Base-by-base conservation (phyloP, 2,113 vertebrate species). In the Callithrix jacchus region DNA sequence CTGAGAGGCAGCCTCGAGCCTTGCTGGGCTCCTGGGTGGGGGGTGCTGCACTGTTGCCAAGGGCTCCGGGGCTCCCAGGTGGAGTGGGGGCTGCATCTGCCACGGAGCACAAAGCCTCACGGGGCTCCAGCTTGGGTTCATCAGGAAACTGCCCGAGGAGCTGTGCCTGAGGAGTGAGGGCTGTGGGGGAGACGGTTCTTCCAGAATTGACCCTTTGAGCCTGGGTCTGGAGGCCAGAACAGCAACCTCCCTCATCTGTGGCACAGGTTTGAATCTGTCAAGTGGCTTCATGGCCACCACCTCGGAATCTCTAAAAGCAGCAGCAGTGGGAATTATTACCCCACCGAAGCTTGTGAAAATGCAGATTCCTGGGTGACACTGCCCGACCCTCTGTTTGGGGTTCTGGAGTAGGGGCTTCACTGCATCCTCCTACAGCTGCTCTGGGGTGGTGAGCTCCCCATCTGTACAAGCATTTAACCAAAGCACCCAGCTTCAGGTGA, bases 51-150 rank as follows among this genome's bases (percentile, higher is more conserved):
- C 8, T 4, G 1, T 30, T 45, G 6, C 70, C 70, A 73, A 21
- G 37, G 37, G 21, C 37, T 23, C 37, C 9, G 18, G 77, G 77
- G 32, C 77, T 54, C 35, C 70, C 9, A 13, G 68, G 42, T 3
- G 45, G 35, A 42, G 25, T 18, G 42, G 42, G 40, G 74, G 74
- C 74, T 77, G 74, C 37, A 10, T 42, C 35, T 12, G 30, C 2
- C 2, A 49, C 16, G 8, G 23, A 37, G 16, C 21, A 6, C 9
- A 6, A 8, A 5, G 16, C 8, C 5, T 16, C 1, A 5, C 37
- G 12, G 66, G 85, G 35, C 23, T n/a, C 4, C 6, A 11, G 85
- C 23, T 0, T 17, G 66, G 8, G 17, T 8, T 14, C 12, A 3
- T 11, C 6, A 0, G 52, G 40, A 35, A 13, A 40, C 61, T n/a